Conservation (phyloP, 1,140 invertebrate species). For the Potamilus streckersoni region DNA sequence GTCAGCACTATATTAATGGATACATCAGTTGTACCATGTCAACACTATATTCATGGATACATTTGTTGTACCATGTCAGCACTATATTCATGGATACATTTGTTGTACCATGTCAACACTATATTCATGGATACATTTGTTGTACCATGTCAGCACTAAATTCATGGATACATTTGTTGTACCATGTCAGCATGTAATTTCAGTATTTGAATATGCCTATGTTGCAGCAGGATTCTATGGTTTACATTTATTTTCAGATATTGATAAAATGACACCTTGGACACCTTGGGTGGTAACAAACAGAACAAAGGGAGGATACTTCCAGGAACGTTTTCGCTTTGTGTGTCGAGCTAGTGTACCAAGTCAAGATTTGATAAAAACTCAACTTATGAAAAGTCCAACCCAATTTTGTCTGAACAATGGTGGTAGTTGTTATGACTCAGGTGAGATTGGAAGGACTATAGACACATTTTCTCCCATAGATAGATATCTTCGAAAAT, state of each 20-base stretch:
- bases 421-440: constrained; percentile 67
- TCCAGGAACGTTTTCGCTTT: constrained; percentile 82
- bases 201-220: not conserved
- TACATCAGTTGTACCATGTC: too few species aligned
- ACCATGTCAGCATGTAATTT: too few species aligned
- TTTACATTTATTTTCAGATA: constrained; percentile 42
- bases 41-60: too few species aligned
- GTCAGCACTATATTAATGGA: too few species aligned
- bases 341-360: constrained; percentile 81
- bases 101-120: too few species aligned
- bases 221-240: not conserved
- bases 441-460: constrained; percentile 52
- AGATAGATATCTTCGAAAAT: constrained; percentile 53
- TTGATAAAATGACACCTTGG: constrained; percentile 70
- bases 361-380: constrained; percentile 74
- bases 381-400: constrained; percentile 81
- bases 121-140: too few species aligned
- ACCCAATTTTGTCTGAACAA: constrained; percentile 78
- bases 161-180: too few species aligned
- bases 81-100: too few species aligned
- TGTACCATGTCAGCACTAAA: too few species aligned
- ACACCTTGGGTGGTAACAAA: constrained; percentile 80
- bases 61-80: too few species aligned
- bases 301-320: constrained; percentile 71
- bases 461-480: constrained; percentile 54